Evolutionary conservation across 2,888 invertebrate species (phyloP).

Genomic region (Syrphus vitripennis): DNA sequence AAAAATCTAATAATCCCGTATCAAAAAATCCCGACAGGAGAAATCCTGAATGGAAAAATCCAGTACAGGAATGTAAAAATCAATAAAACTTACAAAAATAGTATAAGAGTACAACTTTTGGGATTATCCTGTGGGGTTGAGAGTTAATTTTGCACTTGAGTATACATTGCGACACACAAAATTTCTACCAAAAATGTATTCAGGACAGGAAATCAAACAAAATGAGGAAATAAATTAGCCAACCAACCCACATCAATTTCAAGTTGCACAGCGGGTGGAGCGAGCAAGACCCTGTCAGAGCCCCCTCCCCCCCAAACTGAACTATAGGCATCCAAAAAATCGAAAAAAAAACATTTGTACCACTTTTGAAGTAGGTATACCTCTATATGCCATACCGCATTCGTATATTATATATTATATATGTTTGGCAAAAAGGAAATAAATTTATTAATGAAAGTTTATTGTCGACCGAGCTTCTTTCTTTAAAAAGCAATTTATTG

Average conservation of each 20-base stretch:
- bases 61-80: too few relatives aligned
- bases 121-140: background rate
- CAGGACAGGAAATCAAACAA: constrained; percentile 45
- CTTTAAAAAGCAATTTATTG: constrained; percentile 50
- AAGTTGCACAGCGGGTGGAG: background rate
- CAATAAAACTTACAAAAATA: too few relatives aligned
- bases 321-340: constrained; percentile 2
- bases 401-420: background rate
- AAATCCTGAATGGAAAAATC: too few relatives aligned
- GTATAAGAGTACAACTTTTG: too few relatives aligned
- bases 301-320: background rate
- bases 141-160: background rate
- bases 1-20: too few relatives aligned
- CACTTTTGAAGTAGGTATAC: background rate
- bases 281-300: background rate
- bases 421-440: constrained; percentile 16
- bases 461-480: constrained; percentile 32
- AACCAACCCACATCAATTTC: background rate
- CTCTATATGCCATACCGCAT: background rate
- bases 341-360: background rate
- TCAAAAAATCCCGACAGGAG: too few relatives aligned
- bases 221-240: constrained; percentile 18
- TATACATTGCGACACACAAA: background rate
- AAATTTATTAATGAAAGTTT: constrained; percentile 43
- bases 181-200: constrained; percentile 25